Evolutionary conservation across 2,113 vertebrate genomes (phyloP), one percentile per base, ranked within the genome.

Genomic region (Anas platyrhynchos): DNA sequence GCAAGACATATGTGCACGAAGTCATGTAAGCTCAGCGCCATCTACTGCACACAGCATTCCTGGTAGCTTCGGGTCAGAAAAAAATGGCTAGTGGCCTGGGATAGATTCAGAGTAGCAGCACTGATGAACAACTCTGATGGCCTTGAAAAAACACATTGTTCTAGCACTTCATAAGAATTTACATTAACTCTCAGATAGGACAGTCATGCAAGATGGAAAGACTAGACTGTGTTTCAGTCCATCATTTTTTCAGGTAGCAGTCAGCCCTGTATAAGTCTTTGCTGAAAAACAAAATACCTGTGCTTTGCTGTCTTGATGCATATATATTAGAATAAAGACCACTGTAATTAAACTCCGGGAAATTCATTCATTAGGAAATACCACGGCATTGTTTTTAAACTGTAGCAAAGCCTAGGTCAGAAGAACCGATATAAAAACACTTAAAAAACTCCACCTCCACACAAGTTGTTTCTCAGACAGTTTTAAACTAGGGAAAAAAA

Each of bases 11-110:
- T 27, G 12, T 1, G 3, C 7, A 41, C 0, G 2, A 65, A 92
- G 36, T 31, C 0, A 5, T 79, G 73, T 80, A 55, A 41, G 15
- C 93, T 66, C 91, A 96, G 96, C 89, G 88, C 96, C 97, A 95
- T 21, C 96, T 97, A 84, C 93, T 78, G 97, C 90, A 31, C 76
- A 10, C 36, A 50, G 26, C 75, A 43, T 22, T 69, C 17, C 13
- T 34, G 46, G 21, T 15, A 74, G 27, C 34, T 67, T 22, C 25
- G 75, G 34, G 25, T 55, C 38, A 16, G 23, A 25, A 26, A n/a
- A 41, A 74, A 71, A 32, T 12, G 12, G 21, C 12, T 6, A 25
- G 10, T 11, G 27, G 2, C 56, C 77, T 46, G 59, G 9, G 26
- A 9, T 4, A 34, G n/a, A 11, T 29, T 26, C 34, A 32, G 15